Base-by-base conservation (phyloP, 2,797 vertebrate species). In the Xerus rutilus region DNA sequence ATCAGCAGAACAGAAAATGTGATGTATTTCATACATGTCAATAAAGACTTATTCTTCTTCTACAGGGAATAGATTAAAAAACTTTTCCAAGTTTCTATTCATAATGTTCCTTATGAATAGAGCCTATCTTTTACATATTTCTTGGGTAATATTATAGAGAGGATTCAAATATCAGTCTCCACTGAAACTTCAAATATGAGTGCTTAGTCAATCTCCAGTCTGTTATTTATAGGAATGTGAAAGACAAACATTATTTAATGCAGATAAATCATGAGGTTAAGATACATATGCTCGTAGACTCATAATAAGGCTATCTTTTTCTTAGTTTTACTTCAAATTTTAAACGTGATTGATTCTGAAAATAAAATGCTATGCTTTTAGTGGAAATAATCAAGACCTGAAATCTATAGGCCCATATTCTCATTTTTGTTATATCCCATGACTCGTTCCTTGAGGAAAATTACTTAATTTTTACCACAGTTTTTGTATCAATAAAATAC, bases 11-110 rank as follows among this genome's bases (percentile, higher is more conserved):
- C 98, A 99, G 98, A 99, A 99, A 99, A 99, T 98, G 98, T 99
- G 98, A 99, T 99, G 99, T 98, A 99, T 99, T 98, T 99, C 99
- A 99, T 99, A 99, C 99, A 99, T 99, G 99, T 99, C 99, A 99
- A 99, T 99, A 99, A 99, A 99, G 99, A 99, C 98, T 98, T 99
- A 98, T 99, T 98, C 98, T 98, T 99, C 98, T 99, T 99, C 99
- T 99, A 99, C 98, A 98, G 98, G 99, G 98, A 99, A 98, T 98
- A 98, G 98, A 98, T 98, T 98, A 85, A 78, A 78, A 67, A 70
- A 18, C 4, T 2, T 18, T 62, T 6, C 17, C 65, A 79, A 64
- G 14, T 91, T 57, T 85, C 28, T 35, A 32, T 47, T 39, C 25
- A 67, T 79, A 82, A 81, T 65, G 20, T 30, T 65, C 3, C 23